A percentile compares a stretch with the other conserved stretches of the same genome.
Conservation (phyloP, 2,113 vertebrate species). For the Leucosticte australis region DNA sequence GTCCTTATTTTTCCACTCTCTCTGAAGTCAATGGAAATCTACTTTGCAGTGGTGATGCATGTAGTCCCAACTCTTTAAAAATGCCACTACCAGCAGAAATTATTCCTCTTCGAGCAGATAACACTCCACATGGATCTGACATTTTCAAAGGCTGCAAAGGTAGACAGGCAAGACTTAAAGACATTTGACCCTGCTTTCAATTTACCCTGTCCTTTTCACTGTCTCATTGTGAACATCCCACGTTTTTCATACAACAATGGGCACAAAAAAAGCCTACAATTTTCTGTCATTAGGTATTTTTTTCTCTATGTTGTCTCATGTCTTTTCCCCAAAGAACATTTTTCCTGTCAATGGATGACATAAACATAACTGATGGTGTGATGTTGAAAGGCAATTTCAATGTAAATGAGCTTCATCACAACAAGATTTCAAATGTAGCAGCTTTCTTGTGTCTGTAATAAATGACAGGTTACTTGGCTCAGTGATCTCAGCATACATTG, state of each 20-base stretch:
- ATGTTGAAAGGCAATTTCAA: conserved; percentile 21
- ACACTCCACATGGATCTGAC: not conserved
- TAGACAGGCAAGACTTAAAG: not conserved
- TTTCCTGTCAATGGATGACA: not conserved
- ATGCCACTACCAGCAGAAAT: not conserved
- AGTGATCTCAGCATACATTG: not conserved
- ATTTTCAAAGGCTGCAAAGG: not conserved
- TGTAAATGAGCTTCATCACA: not conserved
- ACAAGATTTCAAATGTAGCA: not conserved
- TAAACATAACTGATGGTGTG: not conserved
- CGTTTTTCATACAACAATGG: not conserved
- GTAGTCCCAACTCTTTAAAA: not conserved
- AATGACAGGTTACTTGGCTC: not conserved
- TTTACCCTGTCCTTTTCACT: not conserved
- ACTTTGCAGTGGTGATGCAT: not conserved
- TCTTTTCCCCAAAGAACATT: not conserved
- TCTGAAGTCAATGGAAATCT: not conserved
- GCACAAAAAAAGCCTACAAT: not conserved
- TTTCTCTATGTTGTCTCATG: not conserved
- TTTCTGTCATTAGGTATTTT: not conserved
- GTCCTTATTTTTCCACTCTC: not conserved
- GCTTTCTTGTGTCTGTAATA: not conserved
- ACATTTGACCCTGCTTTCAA: not conserved
- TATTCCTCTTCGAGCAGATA: not conserved
- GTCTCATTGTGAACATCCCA: not conserved